phyloP scores from a whole-genome alignment of 2,888 invertebrate species.

The Furcula furcula region DNA sequence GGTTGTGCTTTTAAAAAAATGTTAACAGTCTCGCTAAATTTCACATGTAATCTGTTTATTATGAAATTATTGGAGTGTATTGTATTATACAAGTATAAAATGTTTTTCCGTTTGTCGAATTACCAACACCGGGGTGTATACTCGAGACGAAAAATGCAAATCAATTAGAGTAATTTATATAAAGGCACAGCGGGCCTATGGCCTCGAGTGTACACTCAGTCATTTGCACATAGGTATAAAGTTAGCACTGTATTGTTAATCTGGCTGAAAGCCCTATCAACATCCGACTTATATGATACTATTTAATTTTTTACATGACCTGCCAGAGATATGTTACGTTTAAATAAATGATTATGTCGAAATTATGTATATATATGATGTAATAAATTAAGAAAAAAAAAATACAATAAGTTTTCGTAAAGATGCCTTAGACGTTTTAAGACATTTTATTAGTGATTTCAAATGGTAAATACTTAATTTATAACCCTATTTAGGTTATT shows the following conservation, averaged over 20 bases:
- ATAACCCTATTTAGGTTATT: constrained; percentile 42
- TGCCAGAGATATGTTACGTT: constrained; percentile 72
- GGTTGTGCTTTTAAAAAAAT: constrained; percentile 41
- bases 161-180: constrained; percentile 22
- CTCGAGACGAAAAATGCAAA: constrained; percentile 29
- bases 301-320: constrained; percentile 56
- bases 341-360: constrained; percentile 73
- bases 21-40: constrained; percentile 29
- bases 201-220: constrained; percentile 42
- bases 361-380: constrained; percentile 80
- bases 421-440: constrained; percentile 75
- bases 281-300: constrained; percentile 25
- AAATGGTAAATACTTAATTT: constrained; percentile 49
- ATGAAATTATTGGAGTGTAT: constrained; percentile 38
- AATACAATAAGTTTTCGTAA: constrained; percentile 78
- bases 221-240: constrained; percentile 46
- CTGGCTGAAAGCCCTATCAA: constrained; percentile 44
- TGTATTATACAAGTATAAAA: constrained; percentile 35
- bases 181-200: constrained; percentile 15
- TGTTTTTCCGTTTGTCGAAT: constrained; percentile 68
- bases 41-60: constrained; percentile 35
- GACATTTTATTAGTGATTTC: constrained; percentile 54
- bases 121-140: constrained; percentile 55
- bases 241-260: constrained; percentile 54
- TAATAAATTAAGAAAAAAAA: constrained; percentile 76